Evolutionary conservation across 2,888 invertebrate genomes (phyloP).

Genomic region (Scaptomyza caliginosa): DNA sequence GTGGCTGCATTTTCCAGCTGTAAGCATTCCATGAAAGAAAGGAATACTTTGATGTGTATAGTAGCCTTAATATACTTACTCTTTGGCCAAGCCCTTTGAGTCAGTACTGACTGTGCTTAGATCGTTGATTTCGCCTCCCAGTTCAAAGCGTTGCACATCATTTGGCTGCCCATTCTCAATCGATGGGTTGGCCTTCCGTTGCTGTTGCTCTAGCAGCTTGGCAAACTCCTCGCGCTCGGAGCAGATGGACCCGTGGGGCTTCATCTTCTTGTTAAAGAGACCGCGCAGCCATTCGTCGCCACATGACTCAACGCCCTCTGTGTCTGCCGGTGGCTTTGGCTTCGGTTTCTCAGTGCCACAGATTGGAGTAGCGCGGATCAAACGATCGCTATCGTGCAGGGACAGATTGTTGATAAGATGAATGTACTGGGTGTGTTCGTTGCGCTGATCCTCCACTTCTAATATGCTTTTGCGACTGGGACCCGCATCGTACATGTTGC

Average conservation of each 20-base stretch:
- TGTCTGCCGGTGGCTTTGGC: constrained; percentile 11
- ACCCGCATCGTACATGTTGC: constrained; percentile 6
- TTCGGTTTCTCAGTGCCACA: constrained; percentile 32
- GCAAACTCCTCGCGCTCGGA: constrained; percentile 32
- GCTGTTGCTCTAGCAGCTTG: constrained; percentile 23
- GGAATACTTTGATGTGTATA: background rate
- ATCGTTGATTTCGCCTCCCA: constrained; percentile 1
- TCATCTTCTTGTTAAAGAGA: constrained; percentile 10
- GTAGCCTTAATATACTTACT: constrained; percentile 11
- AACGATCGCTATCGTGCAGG: constrained; percentile 34
- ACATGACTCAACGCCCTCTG: constrained; percentile 11
- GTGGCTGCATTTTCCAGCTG: background rate
- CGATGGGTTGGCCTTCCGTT: background rate
- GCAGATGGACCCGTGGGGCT: background rate
- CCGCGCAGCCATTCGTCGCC: constrained; percentile 20
- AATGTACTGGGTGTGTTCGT: constrained; percentile 57
- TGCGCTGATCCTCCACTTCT: constrained; percentile 30
- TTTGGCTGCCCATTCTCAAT: constrained; percentile 12
- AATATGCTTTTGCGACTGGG: constrained; percentile 31
- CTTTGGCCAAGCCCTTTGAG: background rate
- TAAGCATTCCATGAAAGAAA: background rate
- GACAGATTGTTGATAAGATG: constrained; percentile 60
- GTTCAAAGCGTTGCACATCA: constrained; percentile 3
- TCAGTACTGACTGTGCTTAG: background rate
- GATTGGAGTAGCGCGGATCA: background rate